A percentile compares a stretch with the other conserved stretches of the same genome.
Evolutionary conservation across 2,888 invertebrate genomes (phyloP).

Genomic region (Eupithecia subumbrata): DNA sequence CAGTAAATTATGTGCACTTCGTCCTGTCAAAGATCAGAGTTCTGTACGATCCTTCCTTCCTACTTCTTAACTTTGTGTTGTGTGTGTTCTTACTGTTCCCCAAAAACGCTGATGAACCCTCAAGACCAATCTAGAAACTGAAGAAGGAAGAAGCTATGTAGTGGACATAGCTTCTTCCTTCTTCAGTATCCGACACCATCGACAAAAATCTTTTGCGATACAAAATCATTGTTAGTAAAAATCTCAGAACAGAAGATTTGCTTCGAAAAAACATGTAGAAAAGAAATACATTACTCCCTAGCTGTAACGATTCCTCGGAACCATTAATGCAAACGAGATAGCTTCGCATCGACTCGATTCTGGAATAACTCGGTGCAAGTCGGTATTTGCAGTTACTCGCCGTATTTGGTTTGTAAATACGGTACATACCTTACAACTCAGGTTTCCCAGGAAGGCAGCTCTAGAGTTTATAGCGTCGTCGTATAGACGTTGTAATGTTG

Average conservation of each 20-base stretch:
- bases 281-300: slow-evolving; percentile 8
- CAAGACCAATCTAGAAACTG: too few species aligned
- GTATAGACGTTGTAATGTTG: not conserved
- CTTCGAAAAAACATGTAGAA: not conserved
- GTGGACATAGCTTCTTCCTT: too few species aligned
- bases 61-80: too few species aligned
- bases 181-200: too few species aligned
- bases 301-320: slow-evolving; percentile 25
- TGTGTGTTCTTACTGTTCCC: too few species aligned
- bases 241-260: not conserved
- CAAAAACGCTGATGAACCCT: too few species aligned
- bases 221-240: not conserved
- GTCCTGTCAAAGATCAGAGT: too few species aligned
- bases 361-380: slow-evolving; percentile 24
- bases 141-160: too few species aligned
- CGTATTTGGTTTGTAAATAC: slow-evolving; percentile 42
- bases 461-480: slow-evolving; percentile 17
- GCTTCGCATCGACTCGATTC: slow-evolving; percentile 20
- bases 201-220: not conserved
- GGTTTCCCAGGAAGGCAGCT: slow-evolving; percentile 30
- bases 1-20: too few species aligned
- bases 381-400: slow-evolving; percentile 41
- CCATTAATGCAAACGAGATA: slow-evolving; percentile 34
- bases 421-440: slow-evolving; percentile 34
- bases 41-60: too few species aligned